Conservation (phyloP, 2,797 vertebrate genomes). For the Acridotheres tristis region DNA sequence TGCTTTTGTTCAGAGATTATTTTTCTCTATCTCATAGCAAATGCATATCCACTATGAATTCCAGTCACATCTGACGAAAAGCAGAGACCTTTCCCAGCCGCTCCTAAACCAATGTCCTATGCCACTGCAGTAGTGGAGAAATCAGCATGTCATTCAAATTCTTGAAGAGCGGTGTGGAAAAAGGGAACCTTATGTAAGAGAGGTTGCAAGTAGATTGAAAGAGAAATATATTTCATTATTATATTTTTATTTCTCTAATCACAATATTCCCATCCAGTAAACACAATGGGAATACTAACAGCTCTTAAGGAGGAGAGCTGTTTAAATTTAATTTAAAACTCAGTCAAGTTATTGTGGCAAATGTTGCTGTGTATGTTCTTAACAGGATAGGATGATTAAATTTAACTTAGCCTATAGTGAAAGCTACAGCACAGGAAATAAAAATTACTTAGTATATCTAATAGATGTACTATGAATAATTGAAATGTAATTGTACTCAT, state of each 20-base stretch:
- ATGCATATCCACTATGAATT: neutral
- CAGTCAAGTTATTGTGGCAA: neutral
- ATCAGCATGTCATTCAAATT: neutral
- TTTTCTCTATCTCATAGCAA: neutral
- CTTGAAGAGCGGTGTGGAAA: accelerated
- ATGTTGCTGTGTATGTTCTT: neutral
- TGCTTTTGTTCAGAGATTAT: neutral
- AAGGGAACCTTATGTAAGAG: neutral
- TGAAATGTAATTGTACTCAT: neutral
- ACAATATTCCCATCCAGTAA: neutral
- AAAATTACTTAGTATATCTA: neutral
- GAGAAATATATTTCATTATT: neutral
- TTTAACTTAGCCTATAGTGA: neutral
- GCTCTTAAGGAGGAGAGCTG: neutral
- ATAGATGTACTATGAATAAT: neutral
- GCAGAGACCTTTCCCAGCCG: neutral
- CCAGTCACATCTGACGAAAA: neutral
- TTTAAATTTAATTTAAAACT: neutral
- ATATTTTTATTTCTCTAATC: neutral
- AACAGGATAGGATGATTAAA: neutral
- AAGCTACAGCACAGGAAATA: neutral
- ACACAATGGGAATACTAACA: neutral
- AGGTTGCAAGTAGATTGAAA: neutral
- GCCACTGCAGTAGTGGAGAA: neutral
- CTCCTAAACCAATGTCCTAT: neutral